These are phyloP conservation scores for Potamilus streckersoni DNA, from an alignment of 1,140 invertebrate genomes.

Conservation along the genomic window DNA sequence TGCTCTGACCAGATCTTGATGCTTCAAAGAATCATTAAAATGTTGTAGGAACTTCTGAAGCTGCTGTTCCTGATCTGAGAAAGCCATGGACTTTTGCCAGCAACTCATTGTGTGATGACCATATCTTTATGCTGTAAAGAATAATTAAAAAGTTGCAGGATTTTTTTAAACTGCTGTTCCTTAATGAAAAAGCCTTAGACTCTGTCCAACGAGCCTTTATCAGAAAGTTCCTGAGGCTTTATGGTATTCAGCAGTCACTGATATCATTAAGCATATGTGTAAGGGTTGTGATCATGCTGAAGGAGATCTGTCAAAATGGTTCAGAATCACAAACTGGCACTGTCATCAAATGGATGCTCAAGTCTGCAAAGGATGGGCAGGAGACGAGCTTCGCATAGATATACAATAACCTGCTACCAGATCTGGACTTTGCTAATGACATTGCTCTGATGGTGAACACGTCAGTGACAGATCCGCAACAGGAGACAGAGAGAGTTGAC, in stretches of 20 bases:
- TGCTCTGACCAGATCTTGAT: too few species aligned
- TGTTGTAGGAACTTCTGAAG: neutral
- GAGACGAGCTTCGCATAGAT: slow-evolving; percentile 5
- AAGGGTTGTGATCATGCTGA: slow-evolving; percentile 1
- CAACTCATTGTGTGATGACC: too few species aligned
- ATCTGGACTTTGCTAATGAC: too few species aligned
- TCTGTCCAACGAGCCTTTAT: neutral
- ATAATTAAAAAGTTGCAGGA: too few species aligned
- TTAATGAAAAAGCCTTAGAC: slow-evolving; percentile 1
- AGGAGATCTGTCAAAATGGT: neutral
- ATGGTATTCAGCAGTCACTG: neutral
- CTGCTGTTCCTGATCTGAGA: neutral
- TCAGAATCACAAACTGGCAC: neutral
- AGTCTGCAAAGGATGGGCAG: neutral
- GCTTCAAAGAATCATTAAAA: too few species aligned
- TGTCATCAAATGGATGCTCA: too few species aligned
- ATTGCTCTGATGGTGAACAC: neutral
- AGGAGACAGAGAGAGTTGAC: too few species aligned
- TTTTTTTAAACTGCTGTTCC: too few species aligned
- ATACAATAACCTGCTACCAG: neutral
- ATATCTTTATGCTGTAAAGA: too few species aligned
- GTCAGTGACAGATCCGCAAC: neutral
- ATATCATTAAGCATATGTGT: slow-evolving; percentile 1
- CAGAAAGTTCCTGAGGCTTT: neutral
- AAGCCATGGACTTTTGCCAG: too few species aligned